Evolutionary conservation across 2,888 invertebrate genomes (phyloP), one percentile per base, ranked within the genome.

Genomic region (Entomobrya multifasciata): DNA sequence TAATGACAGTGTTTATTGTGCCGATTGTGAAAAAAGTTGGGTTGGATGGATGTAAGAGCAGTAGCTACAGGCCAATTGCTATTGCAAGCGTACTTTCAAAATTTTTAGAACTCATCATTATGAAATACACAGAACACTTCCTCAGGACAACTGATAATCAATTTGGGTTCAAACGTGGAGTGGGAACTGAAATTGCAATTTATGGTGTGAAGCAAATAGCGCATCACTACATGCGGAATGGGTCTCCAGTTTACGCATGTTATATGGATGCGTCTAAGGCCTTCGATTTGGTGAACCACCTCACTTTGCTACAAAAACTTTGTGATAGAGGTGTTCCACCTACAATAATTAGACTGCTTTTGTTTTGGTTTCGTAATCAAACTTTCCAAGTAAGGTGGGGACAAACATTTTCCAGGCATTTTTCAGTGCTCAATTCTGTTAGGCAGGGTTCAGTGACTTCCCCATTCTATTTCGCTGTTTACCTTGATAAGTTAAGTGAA

Each of bases 261-360:
- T n/a, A n/a, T n/a, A n/a, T n/a, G n/a, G 74, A 82, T 25, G 82
- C 82, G 2, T 22, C 60, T 2, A 60, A 27, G 25, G 82, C 74
- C 6, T 82, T 82, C 25, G 72, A 82, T 20, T 20, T 49, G 22
- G 60, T 82, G 0, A 82, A 82, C 20, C 82, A 82, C 47, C 65
- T 25, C 11, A 62, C 44, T 3, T n/a, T 79, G 11, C 27, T 79
- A 10, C 20, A 36, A 25, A 65, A 65, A 15, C 62, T 79, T 17
- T 65, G 62, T 65, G 78, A 79, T 17, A 44, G 65, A 25, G 30
- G 49, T 0, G 6, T 79, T 0, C 65, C 62, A 1, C 20, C 27
- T 11, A 27, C n/a, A 11, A 22, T 79, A 3, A 17, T 79, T 1
- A 25, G 20, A n/a, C 3, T 79, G 11, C 44, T 79, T 0, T 0